Conservation (phyloP, 2,113 vertebrate genomes). For the Bungarus multicinctus region DNA sequence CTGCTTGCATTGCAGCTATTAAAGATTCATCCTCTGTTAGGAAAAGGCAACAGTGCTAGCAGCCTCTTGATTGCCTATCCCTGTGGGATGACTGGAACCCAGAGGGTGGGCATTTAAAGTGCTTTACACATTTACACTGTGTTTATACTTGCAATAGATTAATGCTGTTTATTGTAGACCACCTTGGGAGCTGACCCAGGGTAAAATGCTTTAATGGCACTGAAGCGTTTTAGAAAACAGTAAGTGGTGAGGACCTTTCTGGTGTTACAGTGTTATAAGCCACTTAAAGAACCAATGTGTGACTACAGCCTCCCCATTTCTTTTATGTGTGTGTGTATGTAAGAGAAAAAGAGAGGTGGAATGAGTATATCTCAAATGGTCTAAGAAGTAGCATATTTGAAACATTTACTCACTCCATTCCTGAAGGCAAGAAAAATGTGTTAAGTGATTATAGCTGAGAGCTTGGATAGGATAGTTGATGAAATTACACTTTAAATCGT, state of each 20-base stretch:
- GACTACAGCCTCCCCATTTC: neutral
- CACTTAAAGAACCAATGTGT: constrained; percentile 31
- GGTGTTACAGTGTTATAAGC: constrained; percentile 26
- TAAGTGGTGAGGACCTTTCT: constrained; percentile 10
- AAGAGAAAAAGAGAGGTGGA: neutral
- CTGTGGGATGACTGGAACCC: neutral
- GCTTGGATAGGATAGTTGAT: neutral
- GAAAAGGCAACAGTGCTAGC: neutral
- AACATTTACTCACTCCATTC: rapidly evolving
- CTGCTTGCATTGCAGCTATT: neutral
- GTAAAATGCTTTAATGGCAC: constrained; percentile 25
- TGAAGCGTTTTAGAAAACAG: constrained; percentile 15
- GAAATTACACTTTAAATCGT: neutral
- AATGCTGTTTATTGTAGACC: constrained; percentile 28
- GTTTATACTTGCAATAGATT: constrained; percentile 30
- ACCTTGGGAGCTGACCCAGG: constrained; percentile 25
- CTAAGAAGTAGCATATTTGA: rapidly evolving
- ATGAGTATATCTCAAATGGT: neutral
- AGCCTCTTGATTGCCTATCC: neutral
- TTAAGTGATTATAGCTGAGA: neutral
- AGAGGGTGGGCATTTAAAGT: constrained; percentile 16
- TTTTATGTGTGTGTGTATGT: neutral
- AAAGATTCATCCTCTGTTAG: neutral
- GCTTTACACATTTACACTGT: constrained; percentile 17
- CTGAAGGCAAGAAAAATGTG: neutral